Conservation (phyloP, 2,797 vertebrate genomes). For the Lepidocolaptes lacrymiger region DNA sequence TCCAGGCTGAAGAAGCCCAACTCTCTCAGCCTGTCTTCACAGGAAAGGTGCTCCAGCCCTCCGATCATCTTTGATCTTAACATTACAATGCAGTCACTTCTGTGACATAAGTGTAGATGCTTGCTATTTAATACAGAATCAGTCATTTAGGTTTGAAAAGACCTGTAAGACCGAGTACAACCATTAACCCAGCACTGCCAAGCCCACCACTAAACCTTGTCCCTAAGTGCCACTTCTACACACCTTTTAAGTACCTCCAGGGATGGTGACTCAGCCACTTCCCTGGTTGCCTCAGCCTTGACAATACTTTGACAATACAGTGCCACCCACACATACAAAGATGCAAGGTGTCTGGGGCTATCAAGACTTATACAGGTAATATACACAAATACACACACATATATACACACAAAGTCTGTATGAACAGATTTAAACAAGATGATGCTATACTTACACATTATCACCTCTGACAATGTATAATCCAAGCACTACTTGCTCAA, state of each 20-base stretch:
- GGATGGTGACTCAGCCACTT: not conserved
- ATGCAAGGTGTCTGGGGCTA: not conserved
- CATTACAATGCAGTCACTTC: not conserved
- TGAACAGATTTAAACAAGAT: not conserved
- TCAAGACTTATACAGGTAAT: not conserved
- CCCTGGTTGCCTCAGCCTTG: not conserved
- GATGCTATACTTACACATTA: slow-evolving; percentile 90
- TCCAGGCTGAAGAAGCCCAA: not conserved
- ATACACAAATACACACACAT: rapidly evolving
- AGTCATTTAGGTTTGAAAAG: not conserved
- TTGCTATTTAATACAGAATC: not conserved
- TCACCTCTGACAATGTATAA: slow-evolving; percentile 98
- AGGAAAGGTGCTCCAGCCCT: not conserved
- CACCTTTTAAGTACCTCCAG: not conserved
- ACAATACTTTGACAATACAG: not conserved
- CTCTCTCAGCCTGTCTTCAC: not conserved
- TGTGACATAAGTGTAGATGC: not conserved
- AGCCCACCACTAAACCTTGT: not conserved
- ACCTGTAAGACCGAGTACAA: not conserved
- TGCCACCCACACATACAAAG: not conserved
- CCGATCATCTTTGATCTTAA: not conserved
- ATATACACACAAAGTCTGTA: not conserved
- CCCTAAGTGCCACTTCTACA: not conserved
- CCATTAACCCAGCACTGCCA: not conserved
- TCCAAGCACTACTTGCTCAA: slow-evolving; percentile 97